Conservation (phyloP, 2,888 invertebrate genomes). For the Caenorhabditis uteleia region DNA sequence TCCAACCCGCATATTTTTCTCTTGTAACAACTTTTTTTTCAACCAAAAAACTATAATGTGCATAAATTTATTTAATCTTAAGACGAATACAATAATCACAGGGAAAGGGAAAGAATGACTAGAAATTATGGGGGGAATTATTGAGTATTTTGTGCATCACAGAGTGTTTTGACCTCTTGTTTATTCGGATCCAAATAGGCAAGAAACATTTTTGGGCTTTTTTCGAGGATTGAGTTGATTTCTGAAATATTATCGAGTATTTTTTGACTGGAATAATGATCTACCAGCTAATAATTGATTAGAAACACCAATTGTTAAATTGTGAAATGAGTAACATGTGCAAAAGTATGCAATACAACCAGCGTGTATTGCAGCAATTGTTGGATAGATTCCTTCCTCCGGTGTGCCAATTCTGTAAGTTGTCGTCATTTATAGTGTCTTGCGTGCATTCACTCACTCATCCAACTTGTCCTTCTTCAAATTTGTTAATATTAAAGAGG, state of each 20-base stretch:
- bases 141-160: too few relatives aligned
- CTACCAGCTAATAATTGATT: too few relatives aligned
- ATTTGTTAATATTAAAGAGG: slow-evolving; percentile 28
- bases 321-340: slow-evolving; percentile 21
- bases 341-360: slow-evolving; percentile 26
- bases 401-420: slow-evolving; percentile 25
- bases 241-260: slow-evolving; percentile 13
- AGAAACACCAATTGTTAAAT: too few relatives aligned
- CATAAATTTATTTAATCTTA: neutral
- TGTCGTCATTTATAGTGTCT: neutral
- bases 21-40: neutral
- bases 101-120: slow-evolving; percentile 19
- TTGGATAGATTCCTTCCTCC: slow-evolving; percentile 26
- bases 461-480: slow-evolving; percentile 37
- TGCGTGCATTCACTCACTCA: slow-evolving; percentile 16
- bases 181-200: slow-evolving; percentile 13
- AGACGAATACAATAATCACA: neutral
- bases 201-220: slow-evolving; percentile 17
- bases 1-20: slow-evolving; percentile 1
- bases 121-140: too few relatives aligned
- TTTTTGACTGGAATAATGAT: too few relatives aligned
- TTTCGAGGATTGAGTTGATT: slow-evolving; percentile 24
- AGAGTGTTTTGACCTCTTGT: slow-evolving; percentile 21
- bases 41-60: neutral
- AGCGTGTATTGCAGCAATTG: slow-evolving; percentile 21